Percentiles rank a stretch among this genome's conserved stretches.
Conservation (phyloP, 37 sponge, comb jelly and placozoan species). For the Cliona cf. orientalis region DNA sequence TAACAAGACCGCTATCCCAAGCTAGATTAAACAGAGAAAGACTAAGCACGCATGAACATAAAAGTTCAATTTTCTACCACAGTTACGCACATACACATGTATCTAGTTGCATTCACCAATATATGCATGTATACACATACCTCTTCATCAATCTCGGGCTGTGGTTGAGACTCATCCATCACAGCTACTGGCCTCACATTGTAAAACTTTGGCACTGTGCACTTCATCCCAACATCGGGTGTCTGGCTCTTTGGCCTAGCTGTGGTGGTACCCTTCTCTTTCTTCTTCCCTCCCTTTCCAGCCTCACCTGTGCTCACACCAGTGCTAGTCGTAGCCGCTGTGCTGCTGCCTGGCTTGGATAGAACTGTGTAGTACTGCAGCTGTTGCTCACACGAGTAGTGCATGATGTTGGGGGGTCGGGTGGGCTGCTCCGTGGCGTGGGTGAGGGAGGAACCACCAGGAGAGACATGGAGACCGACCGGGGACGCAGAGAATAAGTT, state of each 20-base stretch:
- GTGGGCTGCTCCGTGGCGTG: neutral
- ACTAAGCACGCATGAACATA: too few relatives aligned
- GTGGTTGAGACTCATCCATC: too few relatives aligned
- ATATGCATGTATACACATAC: slow-evolving; percentile 1
- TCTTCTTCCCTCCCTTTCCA: neutral
- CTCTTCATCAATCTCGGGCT: slow-evolving; percentile 32
- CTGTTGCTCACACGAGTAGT: slow-evolving; percentile 55
- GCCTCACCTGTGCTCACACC: neutral
- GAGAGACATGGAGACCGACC: neutral
- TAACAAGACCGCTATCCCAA: too few relatives aligned
- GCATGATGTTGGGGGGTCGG: slow-evolving; percentile 5
- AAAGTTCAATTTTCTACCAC: too few relatives aligned
- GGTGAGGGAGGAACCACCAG: slow-evolving; percentile 1
- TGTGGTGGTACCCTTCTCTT: neutral
- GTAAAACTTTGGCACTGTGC: slow-evolving; percentile 71
- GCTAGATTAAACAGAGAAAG: too few relatives aligned
- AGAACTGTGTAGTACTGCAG: slow-evolving; percentile 44
- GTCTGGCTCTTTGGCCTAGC: too few relatives aligned
- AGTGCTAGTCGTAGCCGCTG: too few relatives aligned
- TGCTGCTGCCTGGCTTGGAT: slow-evolving; percentile 29
- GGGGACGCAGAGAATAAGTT: slow-evolving; percentile 40
- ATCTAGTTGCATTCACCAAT: too few relatives aligned
- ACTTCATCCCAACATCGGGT: too few relatives aligned
- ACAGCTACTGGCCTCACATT: slow-evolving; percentile 53
- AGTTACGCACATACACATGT: neutral